Percentiles rank a stretch among this genome's conserved stretches.
phyloP scores from a whole-genome alignment of 2,113 vertebrate genomes.

The Actenoides lindsayi region DNA sequence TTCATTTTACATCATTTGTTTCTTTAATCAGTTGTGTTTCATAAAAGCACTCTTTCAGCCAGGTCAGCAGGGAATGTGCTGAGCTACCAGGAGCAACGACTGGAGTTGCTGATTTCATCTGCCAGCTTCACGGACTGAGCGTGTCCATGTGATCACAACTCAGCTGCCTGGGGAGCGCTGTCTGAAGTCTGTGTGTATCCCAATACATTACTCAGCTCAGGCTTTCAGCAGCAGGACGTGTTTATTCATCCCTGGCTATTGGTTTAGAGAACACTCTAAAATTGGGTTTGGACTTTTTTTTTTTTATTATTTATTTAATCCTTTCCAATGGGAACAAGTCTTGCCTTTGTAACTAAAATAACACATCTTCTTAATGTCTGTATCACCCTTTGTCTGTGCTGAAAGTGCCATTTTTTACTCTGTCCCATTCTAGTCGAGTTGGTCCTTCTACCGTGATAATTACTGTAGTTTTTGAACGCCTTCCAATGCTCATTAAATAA shows the following conservation, averaged over 20 bases:
- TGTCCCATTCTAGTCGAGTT: background rate
- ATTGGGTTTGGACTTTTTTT: background rate
- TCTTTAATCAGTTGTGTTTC: slow-evolving; percentile 63
- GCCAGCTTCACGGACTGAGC: background rate
- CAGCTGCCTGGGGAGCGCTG: background rate
- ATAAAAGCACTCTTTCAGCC: slow-evolving; percentile 53
- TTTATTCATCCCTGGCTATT: slow-evolving; percentile 32
- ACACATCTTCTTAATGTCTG: background rate
- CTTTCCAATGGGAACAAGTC: background rate
- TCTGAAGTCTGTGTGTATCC: background rate
- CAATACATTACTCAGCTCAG: background rate
- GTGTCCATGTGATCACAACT: background rate
- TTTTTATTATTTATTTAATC: background rate
- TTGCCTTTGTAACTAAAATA: background rate
- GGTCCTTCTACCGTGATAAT: background rate
- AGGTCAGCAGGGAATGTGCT: slow-evolving; percentile 67
- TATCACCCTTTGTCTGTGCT: background rate
- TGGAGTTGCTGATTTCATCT: slow-evolving; percentile 35
- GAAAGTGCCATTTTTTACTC: background rate
- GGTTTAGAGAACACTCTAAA: background rate
- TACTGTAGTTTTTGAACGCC: background rate
- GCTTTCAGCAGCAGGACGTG: slow-evolving; percentile 19
- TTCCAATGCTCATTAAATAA: background rate
- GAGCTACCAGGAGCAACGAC: slow-evolving; percentile 44
- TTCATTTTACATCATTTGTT: slow-evolving; percentile 72